Base-by-base conservation (phyloP, 2,888 invertebrate genomes). In the Xylocampa areola region DNA sequence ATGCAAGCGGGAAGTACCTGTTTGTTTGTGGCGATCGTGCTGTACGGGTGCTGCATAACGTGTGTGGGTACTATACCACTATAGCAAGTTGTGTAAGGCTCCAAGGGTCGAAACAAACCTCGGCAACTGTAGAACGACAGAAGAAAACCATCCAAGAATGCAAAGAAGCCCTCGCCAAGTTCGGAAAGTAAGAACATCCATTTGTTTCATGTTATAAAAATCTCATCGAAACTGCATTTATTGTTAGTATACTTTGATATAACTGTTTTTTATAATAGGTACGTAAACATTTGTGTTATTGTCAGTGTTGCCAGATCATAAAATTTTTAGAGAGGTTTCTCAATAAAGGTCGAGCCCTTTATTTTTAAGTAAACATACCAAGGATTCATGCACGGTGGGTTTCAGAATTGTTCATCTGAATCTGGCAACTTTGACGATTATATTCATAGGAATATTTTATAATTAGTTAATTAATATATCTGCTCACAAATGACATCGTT, bases 1-100 rank as follows among this genome's bases (percentile, higher is more conserved):
- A 98, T 82, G 94, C 96, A 2, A 94, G 95, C 60, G 96, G 97
- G 16, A 96, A 96, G 80, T 96, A 96, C 80, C 80, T 98, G 35
- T 94, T 97, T 68, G 95, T 96, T 0, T 94, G 96, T 50, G 97
- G 97, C 10, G 97, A 97, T 73, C 96, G 95, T 67, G 96, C 96
- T 40, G 95, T 98, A 8, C 94, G 97, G 32, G 95, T 98, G 45
- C 96, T 98, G 77, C 96, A 97, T 84, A 98, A 98, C 53, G 93
- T 93, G 7, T 92, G 92, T 84, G 93, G 93, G 0, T 91, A 90
- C 69, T 76, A 78, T 73, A 93, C 93, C 1, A 89, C 87, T 30
- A 90, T 90, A 53, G 85, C 76, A 14, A 90, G 88, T 66, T 92
- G 92, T 70, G 74, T 70, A n/a, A 76, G 92, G 16, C 82, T 93